Percentiles rank a stretch among this genome's conserved stretches.
Evolutionary conservation across 2,888 invertebrate species (phyloP).

Genomic region (Athripsodes cinereus): DNA sequence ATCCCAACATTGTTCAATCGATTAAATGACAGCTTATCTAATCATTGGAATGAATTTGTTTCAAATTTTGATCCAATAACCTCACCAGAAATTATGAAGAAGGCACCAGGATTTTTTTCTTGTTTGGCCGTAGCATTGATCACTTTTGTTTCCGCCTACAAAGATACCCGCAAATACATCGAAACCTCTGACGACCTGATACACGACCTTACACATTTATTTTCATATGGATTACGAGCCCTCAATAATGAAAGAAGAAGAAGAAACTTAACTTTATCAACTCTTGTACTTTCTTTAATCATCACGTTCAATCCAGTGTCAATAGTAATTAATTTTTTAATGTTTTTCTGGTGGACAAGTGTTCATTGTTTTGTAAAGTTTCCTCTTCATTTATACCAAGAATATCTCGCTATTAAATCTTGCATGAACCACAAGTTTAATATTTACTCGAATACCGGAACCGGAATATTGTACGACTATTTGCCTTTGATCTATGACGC

Average conservation of each 20-base stretch:
- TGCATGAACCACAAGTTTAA: conserved; percentile 35
- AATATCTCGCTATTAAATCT: conserved; percentile 39
- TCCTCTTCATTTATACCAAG: conserved; percentile 38
- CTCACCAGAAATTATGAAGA: conserved; percentile 59
- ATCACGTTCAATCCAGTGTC: conserved; percentile 38
- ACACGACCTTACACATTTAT: not conserved
- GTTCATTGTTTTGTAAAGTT: conserved; percentile 31
- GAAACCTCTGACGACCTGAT: not conserved
- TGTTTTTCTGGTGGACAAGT: conserved; percentile 34
- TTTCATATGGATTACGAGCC: conserved; percentile 26
- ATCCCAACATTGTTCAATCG: conserved; percentile 62
- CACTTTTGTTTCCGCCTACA: conserved; percentile 55
- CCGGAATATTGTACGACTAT: conserved; percentile 38
- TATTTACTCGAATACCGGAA: conserved; percentile 35
- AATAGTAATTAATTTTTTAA: conserved; percentile 34
- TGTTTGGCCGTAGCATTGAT: conserved; percentile 60
- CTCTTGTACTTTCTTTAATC: conserved; percentile 32
- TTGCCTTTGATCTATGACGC: conserved; percentile 42
- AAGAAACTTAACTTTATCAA: conserved; percentile 39
- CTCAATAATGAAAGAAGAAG: conserved; percentile 41
- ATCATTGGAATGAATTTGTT: conserved; percentile 75
- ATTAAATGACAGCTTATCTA: conserved; percentile 60
- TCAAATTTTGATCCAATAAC: conserved; percentile 73
- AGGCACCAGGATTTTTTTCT: conserved; percentile 52
- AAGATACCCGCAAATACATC: conserved; percentile 33